A percentile compares a stretch with the other conserved stretches of the same genome.
These are phyloP conservation scores for Aegithalos caudatus DNA, from an alignment of 2,113 vertebrate genomes.

Conservation along the genomic window DNA sequence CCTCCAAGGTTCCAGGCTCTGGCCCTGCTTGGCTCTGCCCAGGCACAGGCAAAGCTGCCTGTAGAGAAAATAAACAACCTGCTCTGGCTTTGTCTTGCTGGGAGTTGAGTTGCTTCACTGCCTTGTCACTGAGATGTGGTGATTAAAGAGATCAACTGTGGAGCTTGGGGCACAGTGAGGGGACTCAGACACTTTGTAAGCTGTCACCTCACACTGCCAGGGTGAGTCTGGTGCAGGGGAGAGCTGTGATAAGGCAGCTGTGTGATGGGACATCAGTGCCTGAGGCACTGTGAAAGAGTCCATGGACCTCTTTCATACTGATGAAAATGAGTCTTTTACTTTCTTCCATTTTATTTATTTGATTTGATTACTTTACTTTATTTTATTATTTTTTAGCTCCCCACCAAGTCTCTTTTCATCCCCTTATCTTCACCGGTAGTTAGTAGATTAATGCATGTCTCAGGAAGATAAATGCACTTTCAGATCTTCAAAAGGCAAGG, in stretches of 20 bases:
- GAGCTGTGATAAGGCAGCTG: conserved; percentile 37
- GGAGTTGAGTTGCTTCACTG: neutral
- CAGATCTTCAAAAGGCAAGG: conserved; percentile 45
- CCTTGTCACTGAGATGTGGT: neutral
- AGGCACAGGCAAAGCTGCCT: neutral
- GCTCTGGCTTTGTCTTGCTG: conserved; percentile 7
- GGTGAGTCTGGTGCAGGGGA: neutral
- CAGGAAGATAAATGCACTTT: conserved; percentile 50
- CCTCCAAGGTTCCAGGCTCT: neutral
- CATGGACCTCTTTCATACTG: neutral
- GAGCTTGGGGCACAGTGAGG: neutral
- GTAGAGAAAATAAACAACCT: neutral
- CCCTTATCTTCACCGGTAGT: conserved; percentile 6
- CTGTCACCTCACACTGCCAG: conserved; percentile 1
- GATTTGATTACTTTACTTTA: neutral
- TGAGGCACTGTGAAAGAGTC: neutral
- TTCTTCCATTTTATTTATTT: neutral
- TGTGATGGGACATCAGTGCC: neutral
- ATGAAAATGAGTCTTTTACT: neutral
- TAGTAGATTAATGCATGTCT: conserved; percentile 48
- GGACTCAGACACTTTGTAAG: neutral
- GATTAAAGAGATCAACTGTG: neutral
- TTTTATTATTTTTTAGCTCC: neutral
- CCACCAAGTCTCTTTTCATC: conserved; percentile 5
- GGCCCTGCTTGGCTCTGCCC: neutral